Percentiles rank a stretch among this genome's conserved stretches.
Evolutionary conservation across 2,888 invertebrate species (phyloP).

Genomic region (Trissolcus japonicus): DNA sequence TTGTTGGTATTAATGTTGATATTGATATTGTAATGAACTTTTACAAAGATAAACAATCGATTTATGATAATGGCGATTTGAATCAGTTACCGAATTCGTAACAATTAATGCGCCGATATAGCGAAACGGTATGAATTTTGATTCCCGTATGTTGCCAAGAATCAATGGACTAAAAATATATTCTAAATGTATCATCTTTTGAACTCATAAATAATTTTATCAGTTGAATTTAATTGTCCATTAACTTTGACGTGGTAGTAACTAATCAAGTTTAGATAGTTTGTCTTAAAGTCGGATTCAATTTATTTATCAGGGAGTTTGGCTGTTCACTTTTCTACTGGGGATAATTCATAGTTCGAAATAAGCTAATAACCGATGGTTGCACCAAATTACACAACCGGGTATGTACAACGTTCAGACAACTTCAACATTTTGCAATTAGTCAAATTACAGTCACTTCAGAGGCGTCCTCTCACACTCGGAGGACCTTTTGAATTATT

Average conservation of each 20-base stretch:
- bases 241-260: slow-evolving; percentile 3
- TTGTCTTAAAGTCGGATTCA: slow-evolving; percentile 39
- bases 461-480: slow-evolving; percentile 15
- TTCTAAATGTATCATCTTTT: not conserved
- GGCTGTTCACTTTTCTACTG: slow-evolving; percentile 47
- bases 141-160: slow-evolving; percentile 3
- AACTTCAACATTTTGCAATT: slow-evolving; percentile 48
- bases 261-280: slow-evolving; percentile 25
- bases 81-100: slow-evolving; percentile 36
- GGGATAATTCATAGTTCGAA: slow-evolving; percentile 49
- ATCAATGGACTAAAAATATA: too few species aligned
- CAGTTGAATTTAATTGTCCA: not conserved
- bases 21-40: slow-evolving; percentile 28
- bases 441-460: slow-evolving; percentile 46
- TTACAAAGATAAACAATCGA: slow-evolving; percentile 26
- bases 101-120: not conserved
- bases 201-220: too few species aligned
- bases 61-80: slow-evolving; percentile 38
- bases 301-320: slow-evolving; percentile 48
- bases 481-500: slow-evolving; percentile 27
- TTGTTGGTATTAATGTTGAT: slow-evolving; percentile 11
- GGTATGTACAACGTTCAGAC: slow-evolving; percentile 28
- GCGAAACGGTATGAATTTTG: slow-evolving; percentile 18
- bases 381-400: slow-evolving; percentile 48
- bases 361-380: slow-evolving; percentile 47